Base-by-base conservation (phyloP, 1,140 invertebrate genomes). In the Belonocnema kinseyi region DNA sequence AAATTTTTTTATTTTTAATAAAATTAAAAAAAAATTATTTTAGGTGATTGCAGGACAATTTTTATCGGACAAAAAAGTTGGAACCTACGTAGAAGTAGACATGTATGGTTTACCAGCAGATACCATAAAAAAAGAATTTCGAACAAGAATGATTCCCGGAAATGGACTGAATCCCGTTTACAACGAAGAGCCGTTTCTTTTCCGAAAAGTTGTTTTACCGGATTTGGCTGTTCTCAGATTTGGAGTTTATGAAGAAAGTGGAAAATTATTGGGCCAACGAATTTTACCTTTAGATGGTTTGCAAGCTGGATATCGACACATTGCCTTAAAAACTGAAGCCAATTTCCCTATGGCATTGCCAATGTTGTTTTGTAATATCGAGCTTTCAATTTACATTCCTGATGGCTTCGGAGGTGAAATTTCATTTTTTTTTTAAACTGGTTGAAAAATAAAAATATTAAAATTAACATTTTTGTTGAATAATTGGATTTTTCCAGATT, bases 311-410 rank as follows among this genome's bases (percentile, higher is more conserved):
- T 99, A 99, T 92, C 92, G 99, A 2, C 99, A 99, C 90, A 99
- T 99, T 80, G 99, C 98, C 0, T 93, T 99, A 10, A 92, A 99
- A 81, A 99, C 99, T 1, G 99, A 99, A 92, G 98, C 98, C 51
- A 99, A 99, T 92, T 99, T 99, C 89, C 98, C 99, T 16, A 98
- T 99, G 95, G 98, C 98, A 3, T 92, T 99, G 81, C 98, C 99
- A n/a, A 99, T 99, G 95, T 92, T 99, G 75, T 99, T 99, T 92
- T 99, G 98, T 90, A 98, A 99, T 89, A 98, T 99, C 85, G 98
- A 99, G 91, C 93, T 99, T 66, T 99, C 99, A 92, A 99, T 99
- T 87, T 99, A 99, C 92, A 98, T 99, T 73, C 99, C 99, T 58
- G 99, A 99, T 93, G 99, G 99, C 78, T 97, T 99, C 87, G 98